These are phyloP conservation scores for Bombus sylvicola DNA, from an alignment of 1,140 invertebrate genomes.

Conservation along the genomic window DNA sequence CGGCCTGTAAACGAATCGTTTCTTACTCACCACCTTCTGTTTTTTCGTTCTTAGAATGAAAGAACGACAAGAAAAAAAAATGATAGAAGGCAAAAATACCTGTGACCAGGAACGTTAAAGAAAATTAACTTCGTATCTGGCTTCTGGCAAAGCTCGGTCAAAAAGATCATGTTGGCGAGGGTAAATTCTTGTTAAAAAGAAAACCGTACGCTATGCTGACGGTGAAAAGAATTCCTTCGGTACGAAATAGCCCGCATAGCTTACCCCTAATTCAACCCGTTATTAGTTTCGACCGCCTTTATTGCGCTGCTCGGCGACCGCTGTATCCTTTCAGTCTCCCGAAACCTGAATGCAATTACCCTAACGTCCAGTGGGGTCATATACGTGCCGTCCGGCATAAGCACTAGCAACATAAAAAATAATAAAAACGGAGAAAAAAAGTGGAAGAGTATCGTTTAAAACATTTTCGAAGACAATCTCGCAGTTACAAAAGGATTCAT, in stretches of 20 bases:
- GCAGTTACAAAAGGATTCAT: neutral
- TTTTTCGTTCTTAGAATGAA: too few relatives aligned
- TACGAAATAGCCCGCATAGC: slow-evolving; percentile 38
- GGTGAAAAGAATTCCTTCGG: slow-evolving; percentile 28
- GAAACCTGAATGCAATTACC: slow-evolving; percentile 26
- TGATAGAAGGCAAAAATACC: too few relatives aligned
- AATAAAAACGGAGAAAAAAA: neutral
- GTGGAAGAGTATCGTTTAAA: too few relatives aligned
- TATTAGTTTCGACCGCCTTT: slow-evolving; percentile 73
- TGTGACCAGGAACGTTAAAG: neutral
- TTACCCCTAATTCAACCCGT: slow-evolving; percentile 76
- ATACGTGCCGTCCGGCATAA: neutral
- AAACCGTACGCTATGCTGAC: neutral
- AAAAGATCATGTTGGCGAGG: slow-evolving; percentile 9
- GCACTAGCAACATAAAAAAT: neutral
- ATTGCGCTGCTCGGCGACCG: slow-evolving; percentile 41
- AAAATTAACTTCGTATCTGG: slow-evolving; percentile 24
- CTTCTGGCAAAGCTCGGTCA: neutral
- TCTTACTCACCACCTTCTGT: neutral
- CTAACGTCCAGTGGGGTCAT: neutral
- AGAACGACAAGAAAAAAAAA: too few relatives aligned
- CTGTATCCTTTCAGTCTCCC: slow-evolving; percentile 3
- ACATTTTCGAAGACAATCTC: neutral
- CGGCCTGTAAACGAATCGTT: too few relatives aligned
- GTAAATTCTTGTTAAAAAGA: slow-evolving; percentile 35